Evolutionary conservation across 2,113 vertebrate genomes (phyloP), one percentile per base, ranked within the genome.

Genomic region (Donacobius atricapilla): DNA sequence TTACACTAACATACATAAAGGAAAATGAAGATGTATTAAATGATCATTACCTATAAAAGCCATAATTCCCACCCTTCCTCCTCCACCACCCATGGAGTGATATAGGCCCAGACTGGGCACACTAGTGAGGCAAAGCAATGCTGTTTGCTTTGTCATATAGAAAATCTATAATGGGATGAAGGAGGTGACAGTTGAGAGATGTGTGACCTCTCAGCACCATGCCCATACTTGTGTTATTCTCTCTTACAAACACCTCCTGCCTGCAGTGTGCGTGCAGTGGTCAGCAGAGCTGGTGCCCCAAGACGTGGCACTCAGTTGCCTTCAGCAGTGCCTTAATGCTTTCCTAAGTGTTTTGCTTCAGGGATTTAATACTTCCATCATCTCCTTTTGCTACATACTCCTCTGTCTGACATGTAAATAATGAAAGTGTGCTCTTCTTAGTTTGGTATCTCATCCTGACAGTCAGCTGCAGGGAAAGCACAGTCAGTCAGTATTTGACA

Each of bases 351-450:
- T 57, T 86, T 91, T 84, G 6, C 65, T 48, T 1, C 0, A 68
- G 89, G 73, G 77, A 53, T 92, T 86, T 87, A 90, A 77, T 80
- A 56, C 45, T 91, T 79, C 44, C 61, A 89, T 56, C 80, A 44
- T n/a, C 84, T 95, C 24, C 45, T 94, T 92, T 70, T 79, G 60
- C 83, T 94, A 23, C 1, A 0, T 13, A 71, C 40, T 65, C 48
- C 61, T 69, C 39, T 83, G 56, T 58, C 89, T 95, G 89, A 84
- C 77, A 85, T 0, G 0, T 39, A 84, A 91, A 95, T 92, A 96
- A 92, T 68, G 71, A 31, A 92, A 94, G 71, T n/a, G 23, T 91
- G 47, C 57, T 92, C 66, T 84, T 87, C 60, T 37, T 87, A 17
- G 64, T 94, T 69, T 93, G 65, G 50, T 87, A 45, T 56, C 69